These are phyloP conservation scores for Micronisus gabar DNA, from an alignment of 2,113 vertebrate genomes.

Conservation along the genomic window DNA sequence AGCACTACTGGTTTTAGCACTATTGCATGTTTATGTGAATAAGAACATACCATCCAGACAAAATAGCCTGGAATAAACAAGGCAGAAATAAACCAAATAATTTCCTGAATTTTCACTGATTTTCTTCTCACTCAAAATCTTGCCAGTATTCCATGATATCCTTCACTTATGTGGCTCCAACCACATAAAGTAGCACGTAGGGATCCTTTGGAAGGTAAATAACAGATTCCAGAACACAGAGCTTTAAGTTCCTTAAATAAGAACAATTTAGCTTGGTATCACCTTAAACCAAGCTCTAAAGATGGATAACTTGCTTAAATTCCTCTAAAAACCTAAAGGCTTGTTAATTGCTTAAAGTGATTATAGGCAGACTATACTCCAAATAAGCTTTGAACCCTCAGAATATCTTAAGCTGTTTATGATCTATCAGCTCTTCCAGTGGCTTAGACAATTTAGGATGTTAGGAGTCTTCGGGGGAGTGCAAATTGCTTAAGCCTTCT, in stretches of 20 bases:
- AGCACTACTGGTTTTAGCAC: neutral
- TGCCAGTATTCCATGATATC: neutral
- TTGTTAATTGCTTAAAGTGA: neutral
- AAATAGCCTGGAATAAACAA: neutral
- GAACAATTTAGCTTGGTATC: neutral
- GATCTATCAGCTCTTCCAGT: neutral
- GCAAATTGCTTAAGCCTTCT: neutral
- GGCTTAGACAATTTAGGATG: neutral
- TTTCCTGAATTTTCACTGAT: neutral
- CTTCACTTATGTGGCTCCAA: neutral
- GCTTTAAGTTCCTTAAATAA: neutral
- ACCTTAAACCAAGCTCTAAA: neutral
- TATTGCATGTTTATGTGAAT: neutral
- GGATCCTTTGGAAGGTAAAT: neutral
- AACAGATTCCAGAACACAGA: neutral
- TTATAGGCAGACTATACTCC: neutral
- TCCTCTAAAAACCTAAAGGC: neutral
- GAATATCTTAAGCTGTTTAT: conserved; percentile 24
- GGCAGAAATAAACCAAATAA: neutral
- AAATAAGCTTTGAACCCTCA: neutral
- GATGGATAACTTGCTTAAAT: neutral
- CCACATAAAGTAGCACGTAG: neutral
- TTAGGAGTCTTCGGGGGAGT: neutral
- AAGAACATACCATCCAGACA: neutral
- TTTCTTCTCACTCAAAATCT: neutral